Evolutionary conservation across 2,888 invertebrate species (phyloP).

Genomic region (Sarcophaga carnaria): DNA sequence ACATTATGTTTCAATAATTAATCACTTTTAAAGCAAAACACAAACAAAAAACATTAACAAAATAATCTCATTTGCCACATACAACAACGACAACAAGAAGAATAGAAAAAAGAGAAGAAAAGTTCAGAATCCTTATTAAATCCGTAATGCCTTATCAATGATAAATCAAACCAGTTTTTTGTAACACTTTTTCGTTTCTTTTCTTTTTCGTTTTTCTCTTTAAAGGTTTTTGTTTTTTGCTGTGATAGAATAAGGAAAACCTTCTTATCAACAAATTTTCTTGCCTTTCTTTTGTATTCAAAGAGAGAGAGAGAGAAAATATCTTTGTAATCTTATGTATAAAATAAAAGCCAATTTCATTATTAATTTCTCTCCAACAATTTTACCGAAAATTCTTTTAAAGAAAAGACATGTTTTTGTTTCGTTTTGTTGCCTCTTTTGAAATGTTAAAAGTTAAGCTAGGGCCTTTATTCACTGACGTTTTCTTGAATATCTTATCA

Average conservation of each 20-base stretch:
- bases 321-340: conserved; percentile 31
- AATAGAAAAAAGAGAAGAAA: not conserved
- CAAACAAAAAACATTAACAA: conserved; percentile 30
- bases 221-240: not conserved
- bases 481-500: conserved; percentile 54
- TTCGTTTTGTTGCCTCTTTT: conserved; percentile 39
- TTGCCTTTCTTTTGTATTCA: not conserved
- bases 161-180: conserved; percentile 37
- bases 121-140: not conserved
- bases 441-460: conserved; percentile 60
- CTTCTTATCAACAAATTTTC: conserved; percentile 36
- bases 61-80: conserved; percentile 45
- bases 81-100: conserved; percentile 1
- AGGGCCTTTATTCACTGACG: conserved; percentile 22
- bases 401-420: not conserved
- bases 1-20: conserved; percentile 39
- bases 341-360: conserved; percentile 28
- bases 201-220: not conserved
- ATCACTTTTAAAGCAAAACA: conserved; percentile 47
- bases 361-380: conserved; percentile 41
- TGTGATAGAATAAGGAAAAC: not conserved
- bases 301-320: not conserved
- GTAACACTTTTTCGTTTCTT: not conserved
- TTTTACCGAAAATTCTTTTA: not conserved
- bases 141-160: conserved; percentile 31